phyloP scores from a whole-genome alignment of 1,140 invertebrate genomes.

The Hycleus cichorii region DNA sequence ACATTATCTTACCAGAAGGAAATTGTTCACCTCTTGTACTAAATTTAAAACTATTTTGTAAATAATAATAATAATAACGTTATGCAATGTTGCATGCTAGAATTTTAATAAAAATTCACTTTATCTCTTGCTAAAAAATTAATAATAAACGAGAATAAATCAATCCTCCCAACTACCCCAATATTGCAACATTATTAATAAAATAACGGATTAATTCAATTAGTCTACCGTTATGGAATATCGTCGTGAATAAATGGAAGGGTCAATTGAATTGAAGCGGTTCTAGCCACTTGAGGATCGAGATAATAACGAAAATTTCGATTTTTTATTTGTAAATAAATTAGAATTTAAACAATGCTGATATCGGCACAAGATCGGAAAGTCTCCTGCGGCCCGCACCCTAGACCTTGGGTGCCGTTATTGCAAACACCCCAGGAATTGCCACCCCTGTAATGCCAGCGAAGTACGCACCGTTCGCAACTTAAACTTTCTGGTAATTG shows the following conservation, averaged over 20 bases:
- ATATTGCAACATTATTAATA: too few relatives aligned
- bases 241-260: too few relatives aligned
- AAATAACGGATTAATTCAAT: too few relatives aligned
- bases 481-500: conserved; percentile 17
- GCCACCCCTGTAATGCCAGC: conserved; percentile 30
- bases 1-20: conserved; percentile 22
- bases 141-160: neutral
- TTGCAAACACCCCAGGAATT: conserved; percentile 52
- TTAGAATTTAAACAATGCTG: conserved; percentile 37
- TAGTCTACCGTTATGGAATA: too few relatives aligned
- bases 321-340: too few relatives aligned
- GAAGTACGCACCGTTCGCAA: conserved; percentile 26
- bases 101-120: conserved; percentile 34
- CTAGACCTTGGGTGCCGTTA: conserved; percentile 40
- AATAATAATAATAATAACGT: conserved; percentile 17
- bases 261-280: too few relatives aligned
- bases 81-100: conserved; percentile 31
- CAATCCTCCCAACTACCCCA: too few relatives aligned
- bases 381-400: conserved; percentile 61
- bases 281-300: too few relatives aligned
- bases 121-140: conserved; percentile 27
- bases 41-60: conserved; percentile 32
- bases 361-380: conserved; percentile 65
- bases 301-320: too few relatives aligned
- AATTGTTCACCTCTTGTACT: conserved; percentile 25